Percentiles rank a stretch among this genome's conserved stretches.
Evolutionary conservation across 1,140 invertebrate species (phyloP).

Genomic region (Papilio helenus): DNA sequence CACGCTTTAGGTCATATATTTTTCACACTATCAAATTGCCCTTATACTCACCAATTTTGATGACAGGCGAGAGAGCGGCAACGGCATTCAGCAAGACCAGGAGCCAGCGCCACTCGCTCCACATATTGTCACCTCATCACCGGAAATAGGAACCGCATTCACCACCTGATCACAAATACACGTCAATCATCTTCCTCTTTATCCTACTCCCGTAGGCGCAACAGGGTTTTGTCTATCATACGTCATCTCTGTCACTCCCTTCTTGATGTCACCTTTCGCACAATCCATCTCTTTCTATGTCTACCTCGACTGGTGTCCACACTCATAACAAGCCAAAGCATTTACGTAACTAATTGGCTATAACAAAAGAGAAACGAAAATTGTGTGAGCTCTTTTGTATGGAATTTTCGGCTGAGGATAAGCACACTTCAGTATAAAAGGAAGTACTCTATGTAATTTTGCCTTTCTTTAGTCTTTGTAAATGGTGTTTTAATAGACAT

Average conservation of each 20-base stretch:
- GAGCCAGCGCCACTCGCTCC: constrained; percentile 71
- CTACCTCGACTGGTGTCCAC: no score
- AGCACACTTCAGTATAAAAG: neutral
- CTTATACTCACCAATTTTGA: constrained; percentile 85
- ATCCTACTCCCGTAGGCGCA: no score
- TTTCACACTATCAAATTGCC: no score
- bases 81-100: constrained; percentile 77
- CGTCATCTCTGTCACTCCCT: no score
- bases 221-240: neutral
- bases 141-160: constrained; percentile 42
- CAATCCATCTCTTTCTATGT: no score
- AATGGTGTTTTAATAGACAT: neutral
- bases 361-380: neutral
- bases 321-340: neutral
- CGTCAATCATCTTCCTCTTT: no score
- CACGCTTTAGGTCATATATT: no score
- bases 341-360: neutral
- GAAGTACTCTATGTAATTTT: neutral
- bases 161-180: constrained; percentile 47
- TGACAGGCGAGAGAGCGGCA: constrained; percentile 85
- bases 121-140: constrained; percentile 71
- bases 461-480: neutral
- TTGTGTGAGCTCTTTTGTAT: neutral
- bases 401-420: neutral
- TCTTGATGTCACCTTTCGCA: no score